Base-by-base conservation (phyloP, 2,113 vertebrate species). In the Callipepla californica region DNA sequence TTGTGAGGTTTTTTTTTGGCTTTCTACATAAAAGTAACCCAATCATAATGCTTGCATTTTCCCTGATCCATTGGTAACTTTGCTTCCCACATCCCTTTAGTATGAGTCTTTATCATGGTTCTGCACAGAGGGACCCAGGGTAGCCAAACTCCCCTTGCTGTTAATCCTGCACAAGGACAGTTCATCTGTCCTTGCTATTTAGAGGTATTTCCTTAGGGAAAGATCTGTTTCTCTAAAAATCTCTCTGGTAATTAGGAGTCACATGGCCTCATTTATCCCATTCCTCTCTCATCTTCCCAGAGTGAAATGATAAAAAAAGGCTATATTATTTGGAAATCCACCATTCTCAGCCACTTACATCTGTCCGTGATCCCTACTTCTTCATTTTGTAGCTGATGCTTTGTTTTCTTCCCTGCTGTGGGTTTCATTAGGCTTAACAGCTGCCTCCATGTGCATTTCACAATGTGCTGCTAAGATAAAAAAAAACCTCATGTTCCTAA, bases 351-450 rank as follows among this genome's bases (percentile, higher is more conserved):
- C 32, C 44, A 59, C 61, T 77, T 22, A 58, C 7, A 76, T 48
- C 67, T 66, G 40, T 30, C 70, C 44, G 18, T 11, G 38, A n/a
- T 25, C 44, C 11, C 34, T 2, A 1, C 7, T 79, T 65, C 15
- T 51, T 88, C 58, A 76, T 81, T 89, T 34, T 48, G 42, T 30
- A 61, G 89, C 66, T 77, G 47, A 32, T 50, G 22, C 58, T 91
- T 89, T 68, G 44, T 76, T 91, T 76, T 62, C 70, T 55, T 25
- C 66, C 93, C 85, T 82, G 84, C 75, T 76, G 78, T 14, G 89
- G 58, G 48, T 80, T 85, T 94, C 62, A 26, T 94, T 69, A 87
- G 74, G 62, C 67, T 80, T 73, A 89, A 65, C 85, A 89, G 89
- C 70, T 85, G 70, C 62, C 22, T 51, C 87, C 77, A 61, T 0